Conservation (phyloP, 2,113 vertebrate species). For the Cinclus cinclus region DNA sequence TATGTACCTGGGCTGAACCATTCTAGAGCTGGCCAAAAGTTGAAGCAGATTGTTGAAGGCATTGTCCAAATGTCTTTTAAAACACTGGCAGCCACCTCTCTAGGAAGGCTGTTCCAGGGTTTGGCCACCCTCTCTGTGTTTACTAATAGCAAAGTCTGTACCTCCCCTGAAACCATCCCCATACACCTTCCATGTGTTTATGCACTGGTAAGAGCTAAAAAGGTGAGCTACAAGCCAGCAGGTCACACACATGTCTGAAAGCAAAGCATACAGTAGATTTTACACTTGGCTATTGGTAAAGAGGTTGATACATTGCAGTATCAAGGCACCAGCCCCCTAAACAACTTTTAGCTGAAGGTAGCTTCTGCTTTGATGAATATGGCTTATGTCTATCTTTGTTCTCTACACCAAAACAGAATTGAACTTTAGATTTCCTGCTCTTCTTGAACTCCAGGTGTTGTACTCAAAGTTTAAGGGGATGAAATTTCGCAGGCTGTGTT, state of each 20-base stretch:
- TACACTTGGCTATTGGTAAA: not conserved
- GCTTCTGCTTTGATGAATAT: not conserved
- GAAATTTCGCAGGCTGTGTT: not conserved
- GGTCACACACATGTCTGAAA: not conserved
- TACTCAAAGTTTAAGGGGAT: not conserved
- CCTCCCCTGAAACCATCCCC: not conserved
- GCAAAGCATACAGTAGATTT: not conserved
- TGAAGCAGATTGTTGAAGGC: not conserved
- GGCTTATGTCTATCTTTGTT: not conserved
- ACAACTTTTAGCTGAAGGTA: not conserved
- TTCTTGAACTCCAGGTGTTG: not conserved
- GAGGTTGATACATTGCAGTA: not conserved
- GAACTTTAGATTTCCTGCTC: not conserved
- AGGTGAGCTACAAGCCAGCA: not conserved
- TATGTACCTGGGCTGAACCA: not conserved
- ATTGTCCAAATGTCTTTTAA: not conserved
- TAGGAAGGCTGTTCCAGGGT: not conserved
- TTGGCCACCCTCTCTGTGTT: not conserved
- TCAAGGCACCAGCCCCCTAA: not conserved
- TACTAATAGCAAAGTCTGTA: not conserved
- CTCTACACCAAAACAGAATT: not conserved
- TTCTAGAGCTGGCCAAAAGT: not conserved
- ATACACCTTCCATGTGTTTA: not conserved
- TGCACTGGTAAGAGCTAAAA: not conserved
- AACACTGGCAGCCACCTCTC: not conserved